Evolutionary conservation across 1,140 invertebrate genomes (phyloP), one percentile per base, ranked within the genome.

Genomic region (Catajapyx aquilonaris): DNA sequence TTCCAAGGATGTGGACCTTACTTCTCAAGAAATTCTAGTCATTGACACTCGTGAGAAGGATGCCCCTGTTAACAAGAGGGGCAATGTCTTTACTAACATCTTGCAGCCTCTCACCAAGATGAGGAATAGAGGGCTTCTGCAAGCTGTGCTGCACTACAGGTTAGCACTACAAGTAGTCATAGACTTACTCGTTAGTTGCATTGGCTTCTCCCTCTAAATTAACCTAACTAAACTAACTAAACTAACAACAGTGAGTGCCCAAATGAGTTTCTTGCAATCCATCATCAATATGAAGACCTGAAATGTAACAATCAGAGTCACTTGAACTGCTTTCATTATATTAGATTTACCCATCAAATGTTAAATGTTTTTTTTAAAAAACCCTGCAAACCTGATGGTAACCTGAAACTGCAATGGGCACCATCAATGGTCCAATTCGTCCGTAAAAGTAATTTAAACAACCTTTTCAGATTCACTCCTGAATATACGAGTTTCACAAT

Each of bases 51-150:
- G 83, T 40, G 84, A 57, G n/a, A 35, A 25, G 13, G 64, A 67
- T 42, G 66, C 69, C 48, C 74, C 76, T 20, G 66, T 66, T 20
- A 75, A 79, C 52, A 65, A 69, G 34, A 57, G 71, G 38, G 71
- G 71, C 20, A 94, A 93, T 59, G 75, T 91, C 31, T 96, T 95
- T 56, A 76, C 71, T 20, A 76, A 77, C 48, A 93, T 95, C 52
- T 59, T 95, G 30, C 74, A 86, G 53, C 84, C 86, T 2, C 44
- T 47, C 7, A 56, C 41, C 46, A 65, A 48, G 54, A 55, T 38
- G 18, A 59, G 64, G 15, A 65, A 74, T 25, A 45, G 50, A 41
- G 45, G 41, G 52, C 55, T 65, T 13, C 75, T 87, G 5, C 84
- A 87, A 55, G 81, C 77, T 0, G 84, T 88, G 56, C 64, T 88